Base-by-base conservation (phyloP, 2,888 invertebrate species). In the Pediacus dermestoides region DNA sequence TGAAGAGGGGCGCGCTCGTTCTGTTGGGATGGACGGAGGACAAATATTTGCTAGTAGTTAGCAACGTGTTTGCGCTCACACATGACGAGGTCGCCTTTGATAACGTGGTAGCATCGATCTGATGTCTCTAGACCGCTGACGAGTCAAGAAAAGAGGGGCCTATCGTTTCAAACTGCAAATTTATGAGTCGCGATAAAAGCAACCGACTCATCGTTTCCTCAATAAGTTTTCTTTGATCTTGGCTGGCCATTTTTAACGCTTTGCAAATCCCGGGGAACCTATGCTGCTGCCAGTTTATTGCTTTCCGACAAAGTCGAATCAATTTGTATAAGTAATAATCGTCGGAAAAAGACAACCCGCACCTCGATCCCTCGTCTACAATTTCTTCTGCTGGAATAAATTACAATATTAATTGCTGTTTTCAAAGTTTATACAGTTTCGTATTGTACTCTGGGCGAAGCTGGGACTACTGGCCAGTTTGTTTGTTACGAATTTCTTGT, bases 11-110 rank as follows among this genome's bases (percentile, higher is more conserved):
- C 33, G 6, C 28, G 28, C n/a, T n/a, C n/a, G n/a, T n/a, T n/a
- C n/a, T n/a, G n/a, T n/a, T n/a, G n/a, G 42, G 32, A 42, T 30
- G 35, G 34, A 21, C 44, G 43, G 30, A 42, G 46, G 47, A 52
- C 52, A 53, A 53, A 53, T 53, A 53, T 53, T 52, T 53, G 50
- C 43, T 41, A 42, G 46, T 51, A 52, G 53, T 53, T 53, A 50
- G 47, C 42, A 44, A 36, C 35, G 46, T 50, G 53, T 52, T 51
- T 53, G 48, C 43, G 39, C 47, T 53, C 48, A 48, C 53, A 53
- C 52, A 53, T 46, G 50, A 50, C 42, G 43, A 42, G 41, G 39
- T 46, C 44, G 48, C 47, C 52, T 48, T 50, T 52, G 48, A 48
- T 45, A 45, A 43, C n/a, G n/a, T n/a, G n/a, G n/a, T n/a, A n/a